Evolutionary conservation across 2,113 vertebrate genomes (phyloP), one percentile per base, ranked within the genome.

Genomic region (Pollimyrus isidori): DNA sequence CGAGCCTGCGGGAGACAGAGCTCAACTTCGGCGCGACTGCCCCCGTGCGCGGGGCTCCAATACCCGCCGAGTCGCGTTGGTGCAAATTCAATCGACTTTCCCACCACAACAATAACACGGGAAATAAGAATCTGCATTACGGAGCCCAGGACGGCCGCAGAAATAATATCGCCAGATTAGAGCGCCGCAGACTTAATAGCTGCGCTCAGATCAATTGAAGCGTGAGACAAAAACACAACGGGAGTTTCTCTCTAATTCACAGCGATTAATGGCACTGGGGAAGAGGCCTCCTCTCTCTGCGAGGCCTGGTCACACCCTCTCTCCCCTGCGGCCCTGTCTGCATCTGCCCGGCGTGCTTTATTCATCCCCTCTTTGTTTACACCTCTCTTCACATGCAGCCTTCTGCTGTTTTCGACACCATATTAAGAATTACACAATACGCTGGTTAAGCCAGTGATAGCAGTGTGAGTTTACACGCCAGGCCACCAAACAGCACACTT

Each of bases 381-480:
- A 48, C 82, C 46, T 85, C 46, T n/a, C 19, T 85, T 85, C 19
- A n/a, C 21, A 21, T 0, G n/a, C n/a, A 85, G 9, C 42, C 82
- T 46, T 48, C 45, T 85, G 46, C 82, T 85, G 50, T 30, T 39
- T 87, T 35, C 58, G 50, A 87, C 89, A 90, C 90, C 89, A 92
- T 87, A 88, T 89, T 91, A 92, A 91, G 52, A 91, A 90, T 85
- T 65, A 73, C 30, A 45, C 73, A 89, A 83, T 76, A 56, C 10
- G 26, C 30, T 58, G 10, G 45, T 76, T 49, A 76, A 80, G 91
- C 91, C 89, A 89, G 89, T 3, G 92, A 92, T 30, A 58, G 17
- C 45, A 62, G 83, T 88, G 73, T 76, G 88, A 89, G 48, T 85
- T 85, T 62, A 89, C 17, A 45, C 88, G 46, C 21, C 80, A 19